Percentiles rank a stretch among this genome's conserved stretches.
phyloP scores from a whole-genome alignment of 2,797 vertebrate species.

The Mormyrops boulengeri region DNA sequence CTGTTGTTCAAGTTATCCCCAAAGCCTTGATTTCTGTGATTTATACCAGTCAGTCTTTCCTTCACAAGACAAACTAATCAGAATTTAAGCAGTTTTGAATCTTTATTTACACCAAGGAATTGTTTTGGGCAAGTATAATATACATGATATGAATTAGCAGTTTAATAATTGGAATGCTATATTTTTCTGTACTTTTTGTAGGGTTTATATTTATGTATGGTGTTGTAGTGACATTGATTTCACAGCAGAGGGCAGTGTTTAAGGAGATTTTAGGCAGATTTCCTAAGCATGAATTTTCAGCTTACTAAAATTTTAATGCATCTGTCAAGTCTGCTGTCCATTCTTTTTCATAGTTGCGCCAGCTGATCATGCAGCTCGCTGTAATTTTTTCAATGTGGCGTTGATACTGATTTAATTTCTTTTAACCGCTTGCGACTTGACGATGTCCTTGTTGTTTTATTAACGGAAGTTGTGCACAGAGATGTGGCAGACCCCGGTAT shows the following conservation, averaged over 20 bases:
- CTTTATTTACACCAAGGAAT: background rate
- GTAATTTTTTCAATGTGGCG: background rate
- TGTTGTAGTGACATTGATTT: background rate
- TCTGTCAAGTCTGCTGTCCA: background rate
- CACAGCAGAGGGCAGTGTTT: background rate
- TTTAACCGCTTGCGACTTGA: background rate
- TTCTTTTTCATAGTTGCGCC: background rate
- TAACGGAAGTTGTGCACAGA: background rate
- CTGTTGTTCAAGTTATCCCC: background rate
- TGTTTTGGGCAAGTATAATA: background rate
- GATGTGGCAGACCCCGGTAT: background rate
- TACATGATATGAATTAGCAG: background rate
- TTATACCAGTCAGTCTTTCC: background rate
- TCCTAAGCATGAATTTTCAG: background rate
- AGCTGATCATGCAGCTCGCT: background rate
- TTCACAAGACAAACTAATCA: background rate
- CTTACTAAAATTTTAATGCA: background rate
- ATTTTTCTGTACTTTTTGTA: slow-evolving; percentile 4
- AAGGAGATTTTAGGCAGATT: background rate
- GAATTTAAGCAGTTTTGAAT: background rate
- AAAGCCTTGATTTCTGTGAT: background rate
- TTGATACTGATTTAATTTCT: background rate
- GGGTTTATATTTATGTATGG: background rate
- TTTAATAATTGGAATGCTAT: background rate
- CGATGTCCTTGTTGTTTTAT: background rate